Evolutionary conservation across 2,797 vertebrate genomes (phyloP).

Genomic region (Momotus momota): DNA sequence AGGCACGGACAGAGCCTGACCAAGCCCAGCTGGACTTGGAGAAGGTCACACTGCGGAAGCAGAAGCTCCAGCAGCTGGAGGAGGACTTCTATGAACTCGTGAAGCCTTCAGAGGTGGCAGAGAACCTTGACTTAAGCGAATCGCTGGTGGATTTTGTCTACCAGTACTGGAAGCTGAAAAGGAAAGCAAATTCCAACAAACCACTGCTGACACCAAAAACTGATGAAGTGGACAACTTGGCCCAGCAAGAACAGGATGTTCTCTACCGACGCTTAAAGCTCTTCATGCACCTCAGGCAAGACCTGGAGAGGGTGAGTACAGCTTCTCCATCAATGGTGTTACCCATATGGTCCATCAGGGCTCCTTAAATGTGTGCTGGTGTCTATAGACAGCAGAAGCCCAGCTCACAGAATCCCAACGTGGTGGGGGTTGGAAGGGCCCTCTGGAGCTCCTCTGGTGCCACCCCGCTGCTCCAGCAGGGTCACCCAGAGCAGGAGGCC

Average conservation of each 20-base stretch:
- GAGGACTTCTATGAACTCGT: constrained; percentile 94
- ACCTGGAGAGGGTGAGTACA: constrained; percentile 93
- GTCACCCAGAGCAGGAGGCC: background rate
- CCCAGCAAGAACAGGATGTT: constrained; percentile 96
- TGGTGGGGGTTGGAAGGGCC: background rate
- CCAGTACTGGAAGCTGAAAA: constrained; percentile 97
- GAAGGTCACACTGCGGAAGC: constrained; percentile 92
- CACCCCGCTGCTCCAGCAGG: background rate
- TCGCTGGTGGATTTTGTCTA: constrained; percentile 93
- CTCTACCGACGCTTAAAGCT: constrained; percentile 94
- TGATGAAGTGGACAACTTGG: constrained; percentile 95
- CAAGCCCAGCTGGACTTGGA: constrained; percentile 87
- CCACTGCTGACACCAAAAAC: constrained; percentile 92
- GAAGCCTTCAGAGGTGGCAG: constrained; percentile 89
- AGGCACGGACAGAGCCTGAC: constrained; percentile 75
- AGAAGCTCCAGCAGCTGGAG: constrained; percentile 94
- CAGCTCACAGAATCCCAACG: background rate
- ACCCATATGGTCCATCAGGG: fast-evolving
- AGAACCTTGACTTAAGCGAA: constrained; percentile 86
- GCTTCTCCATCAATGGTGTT: background rate
- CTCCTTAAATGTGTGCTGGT: background rate
- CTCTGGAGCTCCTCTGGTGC: background rate
- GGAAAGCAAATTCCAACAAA: constrained; percentile 93
- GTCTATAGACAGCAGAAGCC: background rate
- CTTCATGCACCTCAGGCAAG: constrained; percentile 95